A percentile compares a stretch with the other conserved stretches of the same genome.
phyloP scores from a whole-genome alignment of 2,797 vertebrate species.

The Phataginus tricuspis region DNA sequence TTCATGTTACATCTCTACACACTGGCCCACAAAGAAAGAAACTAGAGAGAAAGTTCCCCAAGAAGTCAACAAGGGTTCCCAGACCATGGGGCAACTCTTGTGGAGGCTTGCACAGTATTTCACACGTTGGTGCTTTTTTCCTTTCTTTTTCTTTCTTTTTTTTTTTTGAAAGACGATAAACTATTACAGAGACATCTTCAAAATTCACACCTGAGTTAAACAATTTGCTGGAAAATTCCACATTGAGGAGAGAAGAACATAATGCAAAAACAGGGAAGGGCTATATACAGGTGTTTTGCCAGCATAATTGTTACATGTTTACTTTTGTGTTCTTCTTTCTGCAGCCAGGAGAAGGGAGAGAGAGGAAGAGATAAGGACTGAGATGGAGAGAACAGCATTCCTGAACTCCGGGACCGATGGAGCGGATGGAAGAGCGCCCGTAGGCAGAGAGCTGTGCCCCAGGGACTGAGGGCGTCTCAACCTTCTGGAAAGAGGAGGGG shows the following conservation, averaged over 20 bases:
- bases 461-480: constrained; percentile 48
- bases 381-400: not conserved
- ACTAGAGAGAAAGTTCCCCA: not conserved
- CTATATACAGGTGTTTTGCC: constrained; percentile 51
- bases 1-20: constrained; percentile 56
- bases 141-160: not conserved
- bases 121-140: constrained; percentile 63
- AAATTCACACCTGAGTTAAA: constrained; percentile 83
- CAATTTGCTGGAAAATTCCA: constrained; percentile 67
- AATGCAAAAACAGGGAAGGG: constrained; percentile 58
- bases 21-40: constrained; percentile 55
- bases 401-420: not conserved
- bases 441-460: not conserved
- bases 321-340: not conserved
- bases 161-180: constrained; percentile 64
- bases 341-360: not conserved
- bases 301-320: not conserved
- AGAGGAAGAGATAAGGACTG: not conserved
- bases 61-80: constrained; percentile 23
- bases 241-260: constrained; percentile 50
- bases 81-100: not conserved
- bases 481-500: constrained; percentile 61
- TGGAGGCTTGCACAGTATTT: constrained; percentile 50
- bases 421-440: not conserved
- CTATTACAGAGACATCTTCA: constrained; percentile 70